phyloP scores from a whole-genome alignment of 1,140 invertebrate genomes.

The Pseudomyrmex flavicornis region DNA sequence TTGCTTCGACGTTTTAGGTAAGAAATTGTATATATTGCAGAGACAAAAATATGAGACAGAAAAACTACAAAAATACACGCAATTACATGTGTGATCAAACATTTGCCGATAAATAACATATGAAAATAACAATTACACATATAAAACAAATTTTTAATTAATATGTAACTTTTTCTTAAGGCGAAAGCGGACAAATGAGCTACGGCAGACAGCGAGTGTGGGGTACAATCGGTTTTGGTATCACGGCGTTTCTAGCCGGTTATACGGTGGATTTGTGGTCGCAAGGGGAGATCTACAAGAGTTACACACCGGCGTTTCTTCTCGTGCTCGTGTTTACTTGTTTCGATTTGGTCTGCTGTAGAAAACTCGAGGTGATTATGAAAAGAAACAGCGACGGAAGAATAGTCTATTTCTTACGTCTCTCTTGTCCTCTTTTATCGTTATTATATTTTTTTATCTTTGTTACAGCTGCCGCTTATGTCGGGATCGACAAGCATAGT shows the following conservation, averaged over 20 bases:
- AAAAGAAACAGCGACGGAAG: constrained; percentile 28
- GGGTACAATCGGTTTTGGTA: constrained; percentile 91
- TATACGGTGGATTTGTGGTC: constrained; percentile 87
- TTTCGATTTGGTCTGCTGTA: constrained; percentile 88
- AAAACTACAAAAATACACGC: too few species aligned
- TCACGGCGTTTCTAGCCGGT: constrained; percentile 89
- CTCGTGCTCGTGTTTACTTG: constrained; percentile 87
- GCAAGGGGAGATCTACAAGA: constrained; percentile 85
- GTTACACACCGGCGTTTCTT: constrained; percentile 89
- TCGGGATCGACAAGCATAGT: constrained; percentile 88
- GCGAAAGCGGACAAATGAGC: constrained; percentile 87
- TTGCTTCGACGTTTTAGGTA: constrained; percentile 92
- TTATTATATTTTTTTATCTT: constrained; percentile 4
- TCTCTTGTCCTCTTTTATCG: not conserved
- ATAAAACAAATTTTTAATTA: not conserved
- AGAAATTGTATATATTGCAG: constrained; percentile 32
- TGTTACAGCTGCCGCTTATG: constrained; percentile 88
- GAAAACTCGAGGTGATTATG: constrained; percentile 86
- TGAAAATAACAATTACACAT: too few species aligned
- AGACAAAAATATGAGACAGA: not conserved
- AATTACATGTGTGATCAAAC: too few species aligned
- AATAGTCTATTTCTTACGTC: not conserved
- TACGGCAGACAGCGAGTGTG: constrained; percentile 92
- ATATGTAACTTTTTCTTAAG: constrained; percentile 74
- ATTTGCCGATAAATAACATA: too few species aligned